Conservation (phyloP, 2,113 vertebrate genomes). For the Gulo gulo region DNA sequence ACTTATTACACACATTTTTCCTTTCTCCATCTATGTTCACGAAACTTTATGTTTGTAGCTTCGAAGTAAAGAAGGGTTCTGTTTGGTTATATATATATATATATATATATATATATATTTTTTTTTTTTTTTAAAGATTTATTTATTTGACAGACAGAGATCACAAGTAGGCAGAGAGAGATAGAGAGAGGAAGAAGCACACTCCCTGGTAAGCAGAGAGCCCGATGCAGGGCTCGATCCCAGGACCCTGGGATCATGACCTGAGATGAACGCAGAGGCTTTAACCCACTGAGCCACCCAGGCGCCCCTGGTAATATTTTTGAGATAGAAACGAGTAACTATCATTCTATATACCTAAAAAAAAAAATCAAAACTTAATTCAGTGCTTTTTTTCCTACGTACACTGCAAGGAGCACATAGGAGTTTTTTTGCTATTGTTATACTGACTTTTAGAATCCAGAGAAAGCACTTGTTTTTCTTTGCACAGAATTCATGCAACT, state of each 20-base stretch:
- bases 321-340: background rate
- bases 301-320: background rate
- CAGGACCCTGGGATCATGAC: no score
- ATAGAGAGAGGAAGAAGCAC: no score
- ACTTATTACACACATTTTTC: background rate
- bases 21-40: background rate
- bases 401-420: background rate
- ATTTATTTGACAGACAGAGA: no score
- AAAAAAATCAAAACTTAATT: background rate
- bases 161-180: no score
- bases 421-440: background rate
- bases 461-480: background rate
- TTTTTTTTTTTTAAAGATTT: no score
- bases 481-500: background rate
- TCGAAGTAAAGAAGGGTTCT: background rate
- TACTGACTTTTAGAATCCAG: background rate
- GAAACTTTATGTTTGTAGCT: background rate
- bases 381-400: background rate
- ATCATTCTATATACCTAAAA: background rate
- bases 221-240: no score
- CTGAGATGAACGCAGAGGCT: no score
- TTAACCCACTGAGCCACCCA: no score
- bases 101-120: no score
- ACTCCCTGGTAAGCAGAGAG: no score
- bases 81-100: background rate